A percentile compares a stretch with the other conserved stretches of the same genome.
These are phyloP conservation scores for Tetragonula clypearis DNA, from an alignment of 1,140 invertebrate genomes.

Conservation along the genomic window DNA sequence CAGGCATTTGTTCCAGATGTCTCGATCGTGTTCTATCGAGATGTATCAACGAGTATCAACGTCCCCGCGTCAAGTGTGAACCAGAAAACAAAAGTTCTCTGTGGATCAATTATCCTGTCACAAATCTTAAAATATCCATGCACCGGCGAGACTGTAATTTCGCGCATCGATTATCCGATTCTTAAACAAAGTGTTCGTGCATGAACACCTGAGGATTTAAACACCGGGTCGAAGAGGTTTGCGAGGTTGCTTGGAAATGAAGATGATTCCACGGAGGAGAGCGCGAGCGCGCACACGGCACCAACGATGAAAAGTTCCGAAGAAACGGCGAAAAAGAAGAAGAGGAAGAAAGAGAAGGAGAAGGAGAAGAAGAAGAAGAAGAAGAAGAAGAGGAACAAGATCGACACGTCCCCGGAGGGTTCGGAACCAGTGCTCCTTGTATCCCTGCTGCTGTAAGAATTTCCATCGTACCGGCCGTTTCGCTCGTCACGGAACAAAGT, in stretches of 20 bases:
- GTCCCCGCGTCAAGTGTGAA: no score
- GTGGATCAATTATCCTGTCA: no score
- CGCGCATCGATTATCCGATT: background rate
- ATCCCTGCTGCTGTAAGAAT: constrained; percentile 31
- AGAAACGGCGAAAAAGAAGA: constrained; percentile 1
- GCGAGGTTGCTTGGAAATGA: background rate
- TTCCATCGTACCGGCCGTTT: constrained; percentile 40
- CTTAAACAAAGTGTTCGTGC: background rate
- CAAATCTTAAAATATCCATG: background rate
- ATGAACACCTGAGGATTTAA: background rate
- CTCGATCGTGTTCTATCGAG: background rate
- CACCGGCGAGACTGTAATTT: background rate
- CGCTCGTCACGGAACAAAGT: constrained; percentile 45
- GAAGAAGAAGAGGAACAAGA: constrained; percentile 24
- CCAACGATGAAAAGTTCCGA: constrained; percentile 9
- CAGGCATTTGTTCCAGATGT: no score
- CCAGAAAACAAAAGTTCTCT: no score
- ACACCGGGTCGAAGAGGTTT: background rate
- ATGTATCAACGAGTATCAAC: no score
- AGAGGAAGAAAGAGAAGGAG: no score
- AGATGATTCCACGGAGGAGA: background rate
- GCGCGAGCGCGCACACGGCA: no score
- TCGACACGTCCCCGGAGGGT: constrained; percentile 43
- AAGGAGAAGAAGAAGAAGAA: no score
- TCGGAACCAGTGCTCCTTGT: constrained; percentile 42